Evolutionary conservation across 2,797 vertebrate genomes (phyloP).

Genomic region (Melanotaenia trifasciata): DNA sequence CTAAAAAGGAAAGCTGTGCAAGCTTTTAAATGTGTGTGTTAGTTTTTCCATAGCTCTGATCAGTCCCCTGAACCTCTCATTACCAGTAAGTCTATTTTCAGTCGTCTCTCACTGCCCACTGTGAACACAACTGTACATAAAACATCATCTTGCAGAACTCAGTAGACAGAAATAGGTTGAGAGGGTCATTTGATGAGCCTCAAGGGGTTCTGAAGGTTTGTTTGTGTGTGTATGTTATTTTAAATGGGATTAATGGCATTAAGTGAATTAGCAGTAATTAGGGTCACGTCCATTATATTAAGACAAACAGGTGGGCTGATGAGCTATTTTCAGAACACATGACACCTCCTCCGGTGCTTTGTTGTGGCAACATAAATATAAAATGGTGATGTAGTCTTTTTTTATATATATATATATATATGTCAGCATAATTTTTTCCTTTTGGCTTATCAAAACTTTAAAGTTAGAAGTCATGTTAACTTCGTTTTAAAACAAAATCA

Average conservation of each 20-base stretch:
- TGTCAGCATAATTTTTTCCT: not conserved
- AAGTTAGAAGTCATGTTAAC: not conserved
- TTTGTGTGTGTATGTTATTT: constrained; percentile 46
- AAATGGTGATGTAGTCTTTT: not conserved
- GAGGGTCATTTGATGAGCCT: constrained; percentile 60
- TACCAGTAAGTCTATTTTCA: constrained; percentile 71
- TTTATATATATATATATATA: not conserved
- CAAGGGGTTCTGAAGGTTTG: constrained; percentile 25
- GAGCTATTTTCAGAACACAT: constrained; percentile 65
- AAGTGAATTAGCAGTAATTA: constrained; percentile 70
- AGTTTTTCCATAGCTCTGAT: constrained; percentile 75
- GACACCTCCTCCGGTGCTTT: constrained; percentile 1
- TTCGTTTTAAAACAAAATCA: not conserved
- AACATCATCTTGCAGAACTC: constrained; percentile 32
- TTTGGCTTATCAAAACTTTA: not conserved
- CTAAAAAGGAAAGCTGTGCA: not conserved
- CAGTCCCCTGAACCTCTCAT: constrained; percentile 67
- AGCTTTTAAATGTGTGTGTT: constrained; percentile 34
- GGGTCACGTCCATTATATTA: constrained; percentile 64
- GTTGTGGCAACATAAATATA: not conserved
- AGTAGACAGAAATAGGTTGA: constrained; percentile 60
- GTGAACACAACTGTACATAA: constrained; percentile 38
- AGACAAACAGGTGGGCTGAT: constrained; percentile 56
- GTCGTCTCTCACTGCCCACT: constrained; percentile 26
- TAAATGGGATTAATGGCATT: constrained; percentile 71